A percentile compares a stretch with the other conserved stretches of the same genome.
Evolutionary conservation across 1,140 invertebrate genomes (phyloP).

Genomic region (Trichonephila clavata): DNA sequence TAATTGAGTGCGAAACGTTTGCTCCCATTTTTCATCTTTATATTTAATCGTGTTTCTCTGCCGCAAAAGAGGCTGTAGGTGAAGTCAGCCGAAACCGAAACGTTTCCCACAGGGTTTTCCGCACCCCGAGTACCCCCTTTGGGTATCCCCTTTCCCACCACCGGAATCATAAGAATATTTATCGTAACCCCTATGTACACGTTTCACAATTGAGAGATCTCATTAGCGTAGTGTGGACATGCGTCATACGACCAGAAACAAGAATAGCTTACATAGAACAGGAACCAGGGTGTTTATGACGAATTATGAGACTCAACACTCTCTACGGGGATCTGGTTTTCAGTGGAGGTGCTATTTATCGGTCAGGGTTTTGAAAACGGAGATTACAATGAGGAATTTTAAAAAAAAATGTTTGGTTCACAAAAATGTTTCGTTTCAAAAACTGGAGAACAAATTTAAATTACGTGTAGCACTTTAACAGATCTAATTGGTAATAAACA

Average conservation of each 20-base stretch:
- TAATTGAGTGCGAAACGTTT: neutral
- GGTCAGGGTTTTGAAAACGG: neutral
- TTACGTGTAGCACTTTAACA: too few relatives aligned
- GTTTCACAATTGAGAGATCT: conserved; percentile 74
- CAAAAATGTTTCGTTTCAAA: too few relatives aligned
- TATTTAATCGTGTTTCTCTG: neutral
- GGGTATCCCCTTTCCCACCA: conserved; percentile 49
- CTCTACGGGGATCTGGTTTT: neutral
- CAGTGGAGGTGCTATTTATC: neutral
- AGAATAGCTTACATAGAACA: conserved; percentile 48
- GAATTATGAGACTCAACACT: conserved; percentile 70
- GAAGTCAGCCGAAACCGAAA: neutral
- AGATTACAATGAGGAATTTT: too few relatives aligned
- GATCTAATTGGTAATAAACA: too few relatives aligned
- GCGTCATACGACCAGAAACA: conserved; percentile 67
- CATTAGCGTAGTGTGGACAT: conserved; percentile 74
- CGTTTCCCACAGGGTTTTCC: conserved; percentile 53
- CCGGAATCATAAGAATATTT: conserved; percentile 68
- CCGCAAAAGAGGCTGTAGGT: neutral
- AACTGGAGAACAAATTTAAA: too few relatives aligned
- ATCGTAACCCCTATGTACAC: conserved; percentile 52
- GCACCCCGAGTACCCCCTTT: neutral
- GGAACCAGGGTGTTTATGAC: conserved; percentile 76
- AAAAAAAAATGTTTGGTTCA: too few relatives aligned
- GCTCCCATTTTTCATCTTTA: neutral